Evolutionary conservation across 37 sponge, comb jelly and placozoan species (phyloP), one percentile per base, ranked within the genome.

Genomic region (Amphimedon queenslandica): DNA sequence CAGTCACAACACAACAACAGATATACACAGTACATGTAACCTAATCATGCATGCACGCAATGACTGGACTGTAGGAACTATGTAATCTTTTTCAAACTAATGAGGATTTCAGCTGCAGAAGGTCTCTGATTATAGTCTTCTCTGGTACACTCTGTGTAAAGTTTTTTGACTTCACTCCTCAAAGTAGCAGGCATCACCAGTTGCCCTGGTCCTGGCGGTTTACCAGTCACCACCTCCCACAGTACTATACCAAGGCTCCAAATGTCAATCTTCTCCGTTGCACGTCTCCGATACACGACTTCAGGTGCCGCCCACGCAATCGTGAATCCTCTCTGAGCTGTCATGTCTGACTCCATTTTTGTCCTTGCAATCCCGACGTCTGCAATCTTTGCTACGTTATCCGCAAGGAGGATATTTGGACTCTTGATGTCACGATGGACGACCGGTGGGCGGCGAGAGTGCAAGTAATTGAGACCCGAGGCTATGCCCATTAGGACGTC

Each of bases 301-400:
- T 94, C 95, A n/a, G 95, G 95, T 1, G 95, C 91, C 13, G 92
- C 90, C 95, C 95, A 94, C n/a, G 92, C 92, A 1, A 81, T 74
- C 2, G 88, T 94, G 89, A 74, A 94, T 0, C 92, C 93, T 28
- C 66, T 76, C 85, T 94, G 95, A 28, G 95, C 91, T 6, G 95
- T 94, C 95, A 94, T 94, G 63, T 90, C 85, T n/a, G 85, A 77
- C 0, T 79, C 64, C 37, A 66, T 74, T 70, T 83, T 94, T 32
- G 89, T 84, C 13, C 91, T 76, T 23, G 95, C 95, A 40, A 94
- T 55, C 0, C 95, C 95, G 31, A 94, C 87, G 63, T 94, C 95
- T 20, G 88, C 95, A 64, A 94, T 90, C 83, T 94, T 94, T 4
- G 95, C 85, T n/a, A 87, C 31, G 4, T 72, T 70, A 71, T 68